Conservation (phyloP, 1,140 invertebrate species). For the Notospermus geniculatus region DNA sequence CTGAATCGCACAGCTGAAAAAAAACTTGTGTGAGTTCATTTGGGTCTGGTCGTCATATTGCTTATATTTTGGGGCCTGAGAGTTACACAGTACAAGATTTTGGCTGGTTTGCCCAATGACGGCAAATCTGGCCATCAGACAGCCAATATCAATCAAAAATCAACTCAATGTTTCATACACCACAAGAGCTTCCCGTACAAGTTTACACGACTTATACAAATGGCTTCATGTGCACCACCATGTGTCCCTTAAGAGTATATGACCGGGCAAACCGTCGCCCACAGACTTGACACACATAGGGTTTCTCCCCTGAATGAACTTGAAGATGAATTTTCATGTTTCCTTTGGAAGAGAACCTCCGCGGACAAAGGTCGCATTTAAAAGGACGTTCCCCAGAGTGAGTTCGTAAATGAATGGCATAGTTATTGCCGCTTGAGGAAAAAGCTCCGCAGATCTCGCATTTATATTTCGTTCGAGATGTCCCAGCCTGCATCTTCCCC, state of each 20-base stretch:
- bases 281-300: conserved; percentile 36
- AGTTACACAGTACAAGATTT: conserved; percentile 42
- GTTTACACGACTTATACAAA: conserved; percentile 56
- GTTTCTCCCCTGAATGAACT: conserved; percentile 59
- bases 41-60: too few species aligned
- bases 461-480: too few species aligned
- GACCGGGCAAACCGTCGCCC: conserved; percentile 31
- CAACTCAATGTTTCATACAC: conserved; percentile 60
- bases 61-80: too few species aligned
- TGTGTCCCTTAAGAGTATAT: conserved; percentile 26
- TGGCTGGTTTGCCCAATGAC: conserved; percentile 4
- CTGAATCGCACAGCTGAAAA: too few species aligned
- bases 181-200: conserved; percentile 60
- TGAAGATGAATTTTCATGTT: conserved; percentile 29
- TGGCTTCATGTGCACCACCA: conserved; percentile 31
- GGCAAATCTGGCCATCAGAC: conserved; percentile 16
- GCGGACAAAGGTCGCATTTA: conserved; percentile 30
- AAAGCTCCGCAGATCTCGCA: too few species aligned
- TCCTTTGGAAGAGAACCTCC: conserved; percentile 27
- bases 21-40: too few species aligned
- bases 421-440: too few species aligned
- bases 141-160: conserved; percentile 11
- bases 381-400: conserved; percentile 26
- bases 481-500: too few species aligned
- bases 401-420: conserved; percentile 18